Conservation (phyloP, 2,888 invertebrate genomes). For the Apodemia hepburni region DNA sequence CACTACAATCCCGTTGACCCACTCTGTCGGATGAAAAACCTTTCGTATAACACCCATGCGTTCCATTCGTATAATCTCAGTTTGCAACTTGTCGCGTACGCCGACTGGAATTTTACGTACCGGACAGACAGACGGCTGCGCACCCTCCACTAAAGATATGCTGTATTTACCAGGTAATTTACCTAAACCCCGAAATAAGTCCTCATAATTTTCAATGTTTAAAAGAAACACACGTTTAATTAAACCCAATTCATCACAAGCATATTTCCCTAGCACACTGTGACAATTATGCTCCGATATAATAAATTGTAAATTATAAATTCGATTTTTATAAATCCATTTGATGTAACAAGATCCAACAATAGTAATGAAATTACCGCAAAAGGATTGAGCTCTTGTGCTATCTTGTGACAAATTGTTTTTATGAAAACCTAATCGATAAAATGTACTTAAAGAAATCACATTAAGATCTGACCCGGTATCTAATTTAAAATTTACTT, state of each 20-base stretch:
- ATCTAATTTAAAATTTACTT: not conserved
- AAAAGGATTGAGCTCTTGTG: not conserved
- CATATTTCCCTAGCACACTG: not conserved
- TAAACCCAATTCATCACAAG: slow-evolving; percentile 9
- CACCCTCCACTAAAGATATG: not conserved
- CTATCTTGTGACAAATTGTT: not conserved
- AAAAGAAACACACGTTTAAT: slow-evolving; percentile 1
- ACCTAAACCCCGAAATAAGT: not conserved
- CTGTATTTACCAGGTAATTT: slow-evolving; percentile 6
- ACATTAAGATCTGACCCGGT: not conserved
- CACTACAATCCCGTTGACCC: slow-evolving; percentile 34
- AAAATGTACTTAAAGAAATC: not conserved
- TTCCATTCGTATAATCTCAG: not conserved
- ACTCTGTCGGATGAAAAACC: slow-evolving; percentile 19
- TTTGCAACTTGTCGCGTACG: not conserved
- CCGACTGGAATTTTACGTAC: not conserved
- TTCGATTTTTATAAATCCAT: not conserved
- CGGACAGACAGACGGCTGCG: slow-evolving; percentile 7
- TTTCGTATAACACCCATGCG: not conserved
- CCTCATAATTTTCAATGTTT: not conserved
- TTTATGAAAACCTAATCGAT: not conserved
- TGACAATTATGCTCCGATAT: not conserved
- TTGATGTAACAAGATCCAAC: not conserved
- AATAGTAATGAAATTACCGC: not conserved
- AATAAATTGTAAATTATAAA: slow-evolving; percentile 1